phyloP scores from a whole-genome alignment of 1,140 invertebrate species.

The Spodoptera litura region DNA sequence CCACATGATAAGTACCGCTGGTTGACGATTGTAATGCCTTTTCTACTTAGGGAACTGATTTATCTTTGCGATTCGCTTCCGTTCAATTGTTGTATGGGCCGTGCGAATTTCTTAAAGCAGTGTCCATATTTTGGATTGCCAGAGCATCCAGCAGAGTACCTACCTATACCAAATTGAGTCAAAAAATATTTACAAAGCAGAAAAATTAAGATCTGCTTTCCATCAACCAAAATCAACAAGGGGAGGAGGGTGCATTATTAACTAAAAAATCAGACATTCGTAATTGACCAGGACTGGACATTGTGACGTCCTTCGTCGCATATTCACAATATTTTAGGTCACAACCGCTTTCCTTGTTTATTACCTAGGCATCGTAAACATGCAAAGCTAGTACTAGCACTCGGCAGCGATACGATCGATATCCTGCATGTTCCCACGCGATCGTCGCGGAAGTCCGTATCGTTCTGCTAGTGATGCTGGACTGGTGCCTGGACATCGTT shows the following conservation, averaged over 20 bases:
- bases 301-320: constrained; percentile 10
- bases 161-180: too few species aligned
- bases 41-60: constrained; percentile 70
- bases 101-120: constrained; percentile 42
- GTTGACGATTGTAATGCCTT: constrained; percentile 56
- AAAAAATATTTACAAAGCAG: too few species aligned
- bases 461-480: constrained; percentile 39
- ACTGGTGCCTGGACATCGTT: constrained; percentile 33
- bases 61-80: constrained; percentile 74
- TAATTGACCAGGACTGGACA: background rate
- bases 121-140: background rate
- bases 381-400: constrained; percentile 29
- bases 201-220: too few species aligned
- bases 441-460: constrained; percentile 43
- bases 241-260: too few species aligned
- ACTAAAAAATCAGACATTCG: background rate
- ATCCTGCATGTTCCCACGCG: constrained; percentile 50
- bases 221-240: too few species aligned
- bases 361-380: constrained; percentile 37
- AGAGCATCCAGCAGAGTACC: too few species aligned
- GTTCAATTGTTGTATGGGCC: constrained; percentile 49
- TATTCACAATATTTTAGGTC: background rate
- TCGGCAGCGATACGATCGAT: constrained; percentile 31
- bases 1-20: constrained; percentile 72
- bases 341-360: constrained; percentile 18